Percentiles rank a stretch among this genome's conserved stretches.
Evolutionary conservation across 2,888 invertebrate genomes (phyloP).

Genomic region (Eumacrocentrus americanus): DNA sequence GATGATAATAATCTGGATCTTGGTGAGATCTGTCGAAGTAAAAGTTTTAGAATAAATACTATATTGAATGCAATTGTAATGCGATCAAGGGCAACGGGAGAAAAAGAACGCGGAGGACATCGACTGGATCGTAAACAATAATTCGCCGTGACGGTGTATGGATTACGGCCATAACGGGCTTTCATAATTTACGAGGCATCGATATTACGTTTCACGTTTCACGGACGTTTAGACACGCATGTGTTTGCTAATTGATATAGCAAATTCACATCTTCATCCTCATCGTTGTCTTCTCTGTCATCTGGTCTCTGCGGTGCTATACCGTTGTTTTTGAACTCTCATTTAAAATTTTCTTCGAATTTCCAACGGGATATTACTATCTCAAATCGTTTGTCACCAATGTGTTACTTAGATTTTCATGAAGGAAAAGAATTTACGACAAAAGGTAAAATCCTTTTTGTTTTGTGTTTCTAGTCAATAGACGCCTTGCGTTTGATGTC

Average conservation of each 20-base stretch:
- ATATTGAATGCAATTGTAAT: not conserved
- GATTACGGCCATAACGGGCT: constrained; percentile 13
- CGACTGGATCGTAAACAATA: constrained; percentile 18
- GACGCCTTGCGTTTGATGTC: constrained; percentile 18
- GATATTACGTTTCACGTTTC: constrained; percentile 20
- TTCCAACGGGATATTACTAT: not conserved
- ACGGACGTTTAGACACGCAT: constrained; percentile 7
- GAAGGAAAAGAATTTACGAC: not conserved
- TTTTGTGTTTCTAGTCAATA: too few relatives aligned
- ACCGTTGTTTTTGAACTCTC: constrained; percentile 20
- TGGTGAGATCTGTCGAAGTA: not conserved
- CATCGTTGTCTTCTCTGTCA: constrained; percentile 5
- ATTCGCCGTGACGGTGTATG: constrained; percentile 6
- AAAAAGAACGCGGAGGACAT: constrained; percentile 10
- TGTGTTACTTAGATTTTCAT: not conserved
- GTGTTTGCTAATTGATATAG: constrained; percentile 1
- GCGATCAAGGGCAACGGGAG: constrained; percentile 15
- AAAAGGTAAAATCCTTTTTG: constrained; percentile 1
- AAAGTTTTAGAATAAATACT: not conserved
- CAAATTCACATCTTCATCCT: not conserved
- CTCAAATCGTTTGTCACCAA: not conserved
- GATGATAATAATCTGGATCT: not conserved
- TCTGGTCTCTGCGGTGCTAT: too few relatives aligned
- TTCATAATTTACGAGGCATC: constrained; percentile 30
- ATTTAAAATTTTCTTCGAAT: not conserved